Evolutionary conservation across 1,140 invertebrate species (phyloP).

Genomic region (Drosophila pandora): DNA sequence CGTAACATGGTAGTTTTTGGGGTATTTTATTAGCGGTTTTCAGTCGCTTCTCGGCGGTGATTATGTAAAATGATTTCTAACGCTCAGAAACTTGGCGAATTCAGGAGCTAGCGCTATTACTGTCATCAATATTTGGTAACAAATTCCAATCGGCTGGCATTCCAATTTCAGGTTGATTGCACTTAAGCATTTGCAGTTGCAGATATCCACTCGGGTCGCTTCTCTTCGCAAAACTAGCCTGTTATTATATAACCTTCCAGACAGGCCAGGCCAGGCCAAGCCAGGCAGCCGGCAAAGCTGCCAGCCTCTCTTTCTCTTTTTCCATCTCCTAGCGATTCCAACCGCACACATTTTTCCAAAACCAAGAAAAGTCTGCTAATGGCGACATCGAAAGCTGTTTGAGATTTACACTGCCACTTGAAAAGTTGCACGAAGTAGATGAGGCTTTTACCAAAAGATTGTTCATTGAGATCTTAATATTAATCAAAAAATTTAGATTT

Average conservation of each 20-base stretch:
- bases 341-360: constrained; percentile 58
- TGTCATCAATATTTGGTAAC: constrained; percentile 78
- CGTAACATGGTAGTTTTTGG: constrained; percentile 65
- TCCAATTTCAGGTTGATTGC: constrained; percentile 62
- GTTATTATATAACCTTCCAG: constrained; percentile 69
- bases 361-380: constrained; percentile 70
- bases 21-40: constrained; percentile 33
- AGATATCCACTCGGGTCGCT: constrained; percentile 37
- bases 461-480: too few relatives aligned
- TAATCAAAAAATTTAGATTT: too few relatives aligned
- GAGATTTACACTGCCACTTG: constrained; percentile 21
- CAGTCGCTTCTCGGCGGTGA: constrained; percentile 33
- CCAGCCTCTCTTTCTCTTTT: constrained; percentile 48
- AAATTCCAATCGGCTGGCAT: constrained; percentile 66
- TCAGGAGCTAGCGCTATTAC: constrained; percentile 29
- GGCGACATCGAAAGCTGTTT: constrained; percentile 73
- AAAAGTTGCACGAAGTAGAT: constrained; percentile 6
- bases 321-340: constrained; percentile 22
- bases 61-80: constrained; percentile 58
- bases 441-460: neutral
- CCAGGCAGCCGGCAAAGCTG: constrained; percentile 1
- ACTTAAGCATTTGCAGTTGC: constrained; percentile 31
- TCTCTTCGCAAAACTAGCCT: constrained; percentile 26
- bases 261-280: constrained; percentile 11
- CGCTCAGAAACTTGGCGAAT: constrained; percentile 32